These are phyloP conservation scores for Cirrhinus mrigala DNA, from an alignment of 2,797 vertebrate genomes.

Conservation along the genomic window DNA sequence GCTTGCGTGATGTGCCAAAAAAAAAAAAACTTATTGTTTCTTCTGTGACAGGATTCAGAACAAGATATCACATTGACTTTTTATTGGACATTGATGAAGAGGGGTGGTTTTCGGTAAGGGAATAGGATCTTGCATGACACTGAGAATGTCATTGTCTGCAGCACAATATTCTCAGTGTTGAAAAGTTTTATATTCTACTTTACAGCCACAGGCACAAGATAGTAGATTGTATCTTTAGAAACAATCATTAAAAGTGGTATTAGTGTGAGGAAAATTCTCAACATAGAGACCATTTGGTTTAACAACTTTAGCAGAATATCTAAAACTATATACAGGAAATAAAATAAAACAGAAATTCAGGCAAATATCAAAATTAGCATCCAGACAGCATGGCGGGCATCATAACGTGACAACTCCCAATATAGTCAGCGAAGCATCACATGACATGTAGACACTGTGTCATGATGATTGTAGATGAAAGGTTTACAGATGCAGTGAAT, in stretches of 20 bases:
- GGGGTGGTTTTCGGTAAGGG: not conserved
- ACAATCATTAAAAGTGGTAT: not conserved
- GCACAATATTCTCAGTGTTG: not conserved
- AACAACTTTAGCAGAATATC: not conserved
- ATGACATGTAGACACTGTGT: constrained; percentile 11
- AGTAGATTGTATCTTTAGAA: not conserved
- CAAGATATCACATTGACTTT: not conserved
- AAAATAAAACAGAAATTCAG: not conserved
- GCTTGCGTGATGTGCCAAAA: not conserved
- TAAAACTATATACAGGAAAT: not conserved
- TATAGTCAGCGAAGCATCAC: constrained; percentile 16
- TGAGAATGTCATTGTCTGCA: not conserved
- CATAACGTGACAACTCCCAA: not conserved
- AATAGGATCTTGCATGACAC: not conserved
- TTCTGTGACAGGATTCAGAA: not conserved
- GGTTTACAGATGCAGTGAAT: constrained; percentile 15
- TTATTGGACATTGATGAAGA: constrained; percentile 1
- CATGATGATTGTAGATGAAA: not conserved
- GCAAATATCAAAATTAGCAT: not conserved
- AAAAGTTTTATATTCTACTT: not conserved
- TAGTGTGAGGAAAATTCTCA: not conserved
- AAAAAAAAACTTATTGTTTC: not conserved
- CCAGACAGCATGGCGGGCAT: not conserved
- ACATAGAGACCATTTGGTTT: not conserved
- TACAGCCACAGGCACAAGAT: not conserved